Evolutionary conservation across 2,797 vertebrate species (phyloP).

Genomic region (Myotis pilosus): DNA sequence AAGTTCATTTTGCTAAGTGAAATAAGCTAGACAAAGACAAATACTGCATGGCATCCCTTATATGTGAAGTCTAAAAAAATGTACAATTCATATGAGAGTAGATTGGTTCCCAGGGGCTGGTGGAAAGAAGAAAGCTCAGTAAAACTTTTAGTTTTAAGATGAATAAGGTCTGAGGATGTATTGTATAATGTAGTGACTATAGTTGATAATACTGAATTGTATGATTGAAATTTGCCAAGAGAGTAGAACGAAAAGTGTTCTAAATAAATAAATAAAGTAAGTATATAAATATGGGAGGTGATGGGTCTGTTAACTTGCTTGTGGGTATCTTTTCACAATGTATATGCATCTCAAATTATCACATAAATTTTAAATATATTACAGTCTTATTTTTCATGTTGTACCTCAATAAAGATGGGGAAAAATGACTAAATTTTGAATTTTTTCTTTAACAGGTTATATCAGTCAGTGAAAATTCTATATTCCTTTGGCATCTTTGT

Average conservation of each 20-base stretch:
- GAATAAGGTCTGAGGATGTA: neutral
- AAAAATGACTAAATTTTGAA: constrained; percentile 30
- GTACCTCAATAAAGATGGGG: neutral
- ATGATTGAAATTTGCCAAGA: neutral
- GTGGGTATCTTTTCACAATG: neutral
- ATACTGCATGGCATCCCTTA: neutral
- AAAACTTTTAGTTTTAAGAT: neutral
- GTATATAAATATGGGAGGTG: neutral
- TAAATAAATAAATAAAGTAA: neutral
- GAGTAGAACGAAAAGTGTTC: neutral
- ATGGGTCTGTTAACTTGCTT: neutral
- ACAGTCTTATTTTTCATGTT: neutral
- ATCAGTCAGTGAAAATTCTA: constrained; percentile 89
- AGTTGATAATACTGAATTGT: neutral
- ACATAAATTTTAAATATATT: neutral
- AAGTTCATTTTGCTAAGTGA: neutral
- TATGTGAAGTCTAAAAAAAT: neutral
- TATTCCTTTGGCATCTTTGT: constrained; percentile 93
- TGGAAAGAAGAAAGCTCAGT: neutral
- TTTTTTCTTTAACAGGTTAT: constrained; percentile 84
- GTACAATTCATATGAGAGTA: neutral
- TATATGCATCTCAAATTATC: neutral
- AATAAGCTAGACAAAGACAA: neutral
- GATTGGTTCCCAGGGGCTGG: neutral
- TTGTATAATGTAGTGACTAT: neutral